phyloP scores from a whole-genome alignment of 2,888 invertebrate species.

The Stegophylla sp. region DNA sequence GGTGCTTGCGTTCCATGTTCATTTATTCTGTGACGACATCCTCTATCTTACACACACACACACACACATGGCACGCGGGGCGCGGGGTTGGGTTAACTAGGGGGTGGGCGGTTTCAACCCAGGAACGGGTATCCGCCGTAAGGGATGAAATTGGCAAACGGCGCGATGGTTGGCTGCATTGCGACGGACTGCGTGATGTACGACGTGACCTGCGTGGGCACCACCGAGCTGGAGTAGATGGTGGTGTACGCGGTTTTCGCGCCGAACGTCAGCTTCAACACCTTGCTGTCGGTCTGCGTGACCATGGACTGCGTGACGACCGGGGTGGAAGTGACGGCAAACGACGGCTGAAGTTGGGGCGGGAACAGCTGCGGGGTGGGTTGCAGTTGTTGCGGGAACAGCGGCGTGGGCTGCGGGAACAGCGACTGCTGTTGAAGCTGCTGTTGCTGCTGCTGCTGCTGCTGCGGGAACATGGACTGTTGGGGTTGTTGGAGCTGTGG shows the following conservation, averaged over 20 bases:
- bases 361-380: slow-evolving; percentile 65
- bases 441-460: neutral
- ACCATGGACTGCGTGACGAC: slow-evolving; percentile 81
- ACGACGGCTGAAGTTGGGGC: slow-evolving; percentile 71
- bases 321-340: slow-evolving; percentile 79
- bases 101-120: neutral
- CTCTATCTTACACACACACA: too few relatives aligned
- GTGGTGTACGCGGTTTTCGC: slow-evolving; percentile 89
- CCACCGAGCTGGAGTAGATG: slow-evolving; percentile 80
- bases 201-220: slow-evolving; percentile 83
- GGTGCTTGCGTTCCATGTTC: too few relatives aligned
- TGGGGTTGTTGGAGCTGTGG: slow-evolving; percentile 65
- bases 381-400: slow-evolving; percentile 65
- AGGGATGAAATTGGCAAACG: slow-evolving; percentile 77
- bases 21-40: too few relatives aligned
- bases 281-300: slow-evolving; percentile 79
- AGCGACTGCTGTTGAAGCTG: neutral
- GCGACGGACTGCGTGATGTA: slow-evolving; percentile 82
- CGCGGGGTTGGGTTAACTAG: slow-evolving; percentile 67
- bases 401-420: slow-evolving; percentile 48
- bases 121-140: slow-evolving; percentile 59
- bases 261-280: slow-evolving; percentile 87
- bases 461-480: slow-evolving; percentile 63
- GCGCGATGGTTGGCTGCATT: slow-evolving; percentile 72
- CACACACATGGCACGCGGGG: slow-evolving; percentile 4